Evolutionary conservation across 2,113 vertebrate genomes (phyloP).

Genomic region (Prunella himalayana): DNA sequence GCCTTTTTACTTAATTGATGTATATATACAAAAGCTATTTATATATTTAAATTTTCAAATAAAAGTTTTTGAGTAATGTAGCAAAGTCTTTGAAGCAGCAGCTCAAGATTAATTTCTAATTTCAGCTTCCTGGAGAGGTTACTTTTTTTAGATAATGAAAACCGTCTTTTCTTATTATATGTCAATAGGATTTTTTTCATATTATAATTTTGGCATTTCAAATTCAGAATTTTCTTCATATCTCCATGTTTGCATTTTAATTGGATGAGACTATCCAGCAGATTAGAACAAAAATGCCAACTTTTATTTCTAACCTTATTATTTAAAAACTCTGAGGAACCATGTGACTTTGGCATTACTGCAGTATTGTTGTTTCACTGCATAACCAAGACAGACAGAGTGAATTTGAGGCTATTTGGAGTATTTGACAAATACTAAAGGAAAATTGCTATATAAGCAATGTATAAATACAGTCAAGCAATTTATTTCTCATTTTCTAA

Average conservation of each 20-base stretch:
- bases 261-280: not conserved
- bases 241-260: slow-evolving; percentile 35
- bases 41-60: not conserved
- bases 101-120: slow-evolving; percentile 27
- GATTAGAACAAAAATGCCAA: slow-evolving; percentile 17
- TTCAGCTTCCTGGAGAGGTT: not conserved
- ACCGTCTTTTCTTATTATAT: not conserved
- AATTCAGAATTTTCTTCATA: slow-evolving; percentile 3
- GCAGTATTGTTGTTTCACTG: not conserved
- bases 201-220: slow-evolving; percentile 46
- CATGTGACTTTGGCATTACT: not conserved
- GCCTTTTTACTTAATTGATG: not conserved
- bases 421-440: slow-evolving; percentile 9
- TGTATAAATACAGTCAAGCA: slow-evolving; percentile 33
- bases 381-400: not conserved
- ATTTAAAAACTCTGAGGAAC: not conserved
- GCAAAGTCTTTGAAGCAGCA: not conserved
- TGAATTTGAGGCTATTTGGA: not conserved
- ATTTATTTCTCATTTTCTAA: slow-evolving; percentile 49
- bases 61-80: not conserved
- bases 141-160: slow-evolving; percentile 21
- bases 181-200: not conserved
- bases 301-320: not conserved
- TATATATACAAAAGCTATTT: not conserved
- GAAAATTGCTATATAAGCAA: slow-evolving; percentile 28